A percentile compares a stretch with the other conserved stretches of the same genome.
Conservation (phyloP, 1,140 invertebrate genomes). For the Drosophila ananassae region DNA sequence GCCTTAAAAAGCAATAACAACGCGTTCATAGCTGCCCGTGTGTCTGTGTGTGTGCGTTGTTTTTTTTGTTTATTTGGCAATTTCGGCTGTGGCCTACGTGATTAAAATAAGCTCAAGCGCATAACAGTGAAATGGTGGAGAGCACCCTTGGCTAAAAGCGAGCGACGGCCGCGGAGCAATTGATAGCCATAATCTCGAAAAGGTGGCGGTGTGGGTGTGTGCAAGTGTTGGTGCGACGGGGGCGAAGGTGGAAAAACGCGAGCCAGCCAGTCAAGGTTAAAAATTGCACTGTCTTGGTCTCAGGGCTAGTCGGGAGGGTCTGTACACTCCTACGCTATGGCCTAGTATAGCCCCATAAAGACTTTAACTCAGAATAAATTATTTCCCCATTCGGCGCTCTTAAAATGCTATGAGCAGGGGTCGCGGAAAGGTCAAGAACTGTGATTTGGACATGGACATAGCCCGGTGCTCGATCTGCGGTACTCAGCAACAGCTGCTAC, state of each 20-base stretch:
- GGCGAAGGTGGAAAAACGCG: conserved; percentile 32
- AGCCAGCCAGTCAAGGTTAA: conserved; percentile 57
- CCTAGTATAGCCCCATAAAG: neutral
- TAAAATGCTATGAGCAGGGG: conserved; percentile 63
- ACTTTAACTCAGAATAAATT: no score
- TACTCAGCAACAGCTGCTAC: conserved; percentile 87
- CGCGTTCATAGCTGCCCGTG: conserved; percentile 36
- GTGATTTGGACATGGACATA: conserved; percentile 34
- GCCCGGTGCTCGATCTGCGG: conserved; percentile 88
- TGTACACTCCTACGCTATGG: neutral
- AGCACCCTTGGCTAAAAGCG: conserved; percentile 46
- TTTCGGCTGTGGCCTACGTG: conserved; percentile 67
- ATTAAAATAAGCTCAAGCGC: conserved; percentile 65
- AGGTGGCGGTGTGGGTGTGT: conserved; percentile 11
- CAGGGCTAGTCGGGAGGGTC: conserved; percentile 10
- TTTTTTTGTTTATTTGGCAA: conserved; percentile 60
- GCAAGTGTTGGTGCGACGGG: conserved; percentile 4
- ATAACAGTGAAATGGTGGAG: conserved; percentile 44
- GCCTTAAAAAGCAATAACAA: conserved; percentile 34
- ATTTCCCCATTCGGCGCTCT: neutral
- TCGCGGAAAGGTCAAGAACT: conserved; percentile 69
- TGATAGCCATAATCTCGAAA: conserved; percentile 44
- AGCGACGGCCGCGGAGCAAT: conserved; percentile 36
- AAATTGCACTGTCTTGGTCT: conserved; percentile 8
- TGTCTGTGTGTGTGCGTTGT: conserved; percentile 38